Conservation (phyloP, 2,113 vertebrate genomes). For the Corythoichthys intestinalis region DNA sequence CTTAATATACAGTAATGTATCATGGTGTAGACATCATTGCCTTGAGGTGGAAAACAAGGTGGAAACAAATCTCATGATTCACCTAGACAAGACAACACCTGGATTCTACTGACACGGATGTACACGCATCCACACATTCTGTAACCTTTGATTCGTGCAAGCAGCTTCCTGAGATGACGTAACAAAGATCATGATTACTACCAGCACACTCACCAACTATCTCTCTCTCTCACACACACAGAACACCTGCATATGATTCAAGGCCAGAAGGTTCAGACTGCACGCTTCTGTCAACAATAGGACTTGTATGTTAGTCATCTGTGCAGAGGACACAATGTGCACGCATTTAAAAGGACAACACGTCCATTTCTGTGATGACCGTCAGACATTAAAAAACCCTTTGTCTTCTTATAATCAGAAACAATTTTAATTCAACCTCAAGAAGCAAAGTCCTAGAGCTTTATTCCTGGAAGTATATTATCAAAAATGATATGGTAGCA, state of each 20-base stretch:
- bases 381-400: neutral
- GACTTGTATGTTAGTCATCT: neutral
- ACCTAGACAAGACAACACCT: constrained; percentile 46
- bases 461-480: neutral
- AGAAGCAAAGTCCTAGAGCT: neutral
- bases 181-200: neutral
- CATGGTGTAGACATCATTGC: constrained; percentile 11
- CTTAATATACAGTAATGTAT: neutral
- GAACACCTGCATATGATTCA: neutral
- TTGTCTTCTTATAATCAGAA: neutral
- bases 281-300: neutral
- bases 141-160: constrained; percentile 24
- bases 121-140: constrained; percentile 9
- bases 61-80: constrained; percentile 35
- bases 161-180: constrained; percentile 24
- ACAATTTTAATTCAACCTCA: neutral
- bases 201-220: neutral
- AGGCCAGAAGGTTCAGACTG: neutral
- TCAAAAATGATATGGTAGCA: neutral
- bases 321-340: neutral
- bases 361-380: neutral
- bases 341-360: neutral
- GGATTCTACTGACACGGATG: constrained; percentile 28
- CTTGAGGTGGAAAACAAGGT: constrained; percentile 22
- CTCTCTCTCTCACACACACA: neutral